Base-by-base conservation (phyloP, 2,888 invertebrate species). In the Dolichomitus sp. region DNA sequence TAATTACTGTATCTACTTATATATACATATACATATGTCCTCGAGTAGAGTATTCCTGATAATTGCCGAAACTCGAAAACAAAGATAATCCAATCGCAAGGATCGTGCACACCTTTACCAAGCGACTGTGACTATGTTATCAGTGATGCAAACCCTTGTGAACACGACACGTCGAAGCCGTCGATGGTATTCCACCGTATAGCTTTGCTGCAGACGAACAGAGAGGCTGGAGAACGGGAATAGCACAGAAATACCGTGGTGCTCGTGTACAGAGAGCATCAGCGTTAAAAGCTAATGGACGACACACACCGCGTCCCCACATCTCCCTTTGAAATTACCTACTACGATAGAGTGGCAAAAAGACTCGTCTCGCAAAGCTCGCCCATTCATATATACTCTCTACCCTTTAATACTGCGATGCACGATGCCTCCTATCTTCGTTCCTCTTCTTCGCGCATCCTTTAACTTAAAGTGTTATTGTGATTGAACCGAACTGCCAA, bases 261-360 rank as follows among this genome's bases (percentile, higher is more conserved):
- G 78, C 61, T 52, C 54, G 59, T 73, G 76, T 74, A 66, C 73
- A 66, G 42, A 65, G 61, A 85, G 84, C 86, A 84, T 88, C 87
- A 87, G 80, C 87, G 88, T 83, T 89, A 89, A 89, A 89, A 89
- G 89, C 89, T 89, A 89, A 89, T 89, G 89, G 88, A 88, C 85
- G 84, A 76, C 75, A 61, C 65, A 69, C 70, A 54, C 57, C 19
- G 57, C 45, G 65, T 45, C 42, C 69, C 69, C 74, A 42, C 65
- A 14, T 42, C 70, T 79, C 66, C 66, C 80, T 83, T 83, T 83
- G 75, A 83, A 72, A 83, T 83, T 72, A 83, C 69, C 78, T 59
- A 75, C 65, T 75, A 45, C 42, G 57, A 33, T 68, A 48, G 73
- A 52, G 63, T 63, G 40, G 61, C 59, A 68, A 68, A 75, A 68